Evolutionary conservation across 2,113 vertebrate genomes (phyloP).

Genomic region (Sinocyclocheilus rhinocerous): DNA sequence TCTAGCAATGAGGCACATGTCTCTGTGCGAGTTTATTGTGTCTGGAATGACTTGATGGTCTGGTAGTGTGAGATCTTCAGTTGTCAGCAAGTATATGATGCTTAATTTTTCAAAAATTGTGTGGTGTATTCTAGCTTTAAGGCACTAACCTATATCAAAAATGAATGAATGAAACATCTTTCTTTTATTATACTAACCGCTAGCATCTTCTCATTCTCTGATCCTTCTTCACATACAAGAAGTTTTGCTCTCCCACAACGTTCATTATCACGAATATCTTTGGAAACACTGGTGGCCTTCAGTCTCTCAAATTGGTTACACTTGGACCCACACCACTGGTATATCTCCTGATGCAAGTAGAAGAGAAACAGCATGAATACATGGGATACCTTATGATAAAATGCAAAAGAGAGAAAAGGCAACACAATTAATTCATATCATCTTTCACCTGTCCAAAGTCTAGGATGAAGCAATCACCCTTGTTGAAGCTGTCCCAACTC

Average conservation of each 20-base stretch:
- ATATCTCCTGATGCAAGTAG: conserved; percentile 81
- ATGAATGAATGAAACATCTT: not conserved
- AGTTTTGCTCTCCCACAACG: conserved; percentile 87
- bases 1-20: not conserved
- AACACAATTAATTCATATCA: not conserved
- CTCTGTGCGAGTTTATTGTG: not conserved
- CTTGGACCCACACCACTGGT: conserved; percentile 91
- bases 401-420: not conserved
- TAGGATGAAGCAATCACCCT: conserved; percentile 95
- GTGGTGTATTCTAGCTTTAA: too few species aligned
- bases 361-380: not conserved
- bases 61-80: not conserved
- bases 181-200: conserved; percentile 74
- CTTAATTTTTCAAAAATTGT: too few species aligned
- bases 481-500: conserved; percentile 96
- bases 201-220: conserved; percentile 85
- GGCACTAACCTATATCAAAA: not conserved
- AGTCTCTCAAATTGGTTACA: conserved; percentile 90
- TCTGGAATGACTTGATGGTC: not conserved
- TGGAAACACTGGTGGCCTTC: conserved; percentile 89
- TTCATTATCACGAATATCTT: conserved; percentile 94
- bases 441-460: conserved; percentile 89
- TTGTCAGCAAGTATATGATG: too few species aligned
- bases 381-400: not conserved
- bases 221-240: conserved; percentile 85